Percentiles rank a stretch among this genome's conserved stretches.
phyloP scores from a whole-genome alignment of 2,113 vertebrate genomes.

The Sceloporus undulatus region DNA sequence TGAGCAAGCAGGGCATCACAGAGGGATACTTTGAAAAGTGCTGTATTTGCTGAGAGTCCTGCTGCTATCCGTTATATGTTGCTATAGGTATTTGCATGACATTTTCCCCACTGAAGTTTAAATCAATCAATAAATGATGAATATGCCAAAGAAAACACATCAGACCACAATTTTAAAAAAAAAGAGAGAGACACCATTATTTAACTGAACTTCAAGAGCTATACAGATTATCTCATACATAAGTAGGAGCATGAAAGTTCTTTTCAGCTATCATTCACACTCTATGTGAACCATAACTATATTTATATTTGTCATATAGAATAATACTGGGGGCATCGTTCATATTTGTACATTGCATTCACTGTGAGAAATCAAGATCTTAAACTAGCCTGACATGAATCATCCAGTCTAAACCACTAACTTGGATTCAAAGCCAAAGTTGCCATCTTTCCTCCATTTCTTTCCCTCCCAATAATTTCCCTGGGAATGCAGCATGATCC shows the following conservation, averaged over 20 bases:
- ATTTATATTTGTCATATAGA: background rate
- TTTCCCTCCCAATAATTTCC: background rate
- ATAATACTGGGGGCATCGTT: background rate
- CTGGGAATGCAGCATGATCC: background rate
- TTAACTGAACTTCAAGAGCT: background rate
- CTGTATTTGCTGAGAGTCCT: background rate
- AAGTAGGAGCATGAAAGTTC: slow-evolving; percentile 7
- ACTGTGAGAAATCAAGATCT: background rate
- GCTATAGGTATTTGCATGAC: background rate
- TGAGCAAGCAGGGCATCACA: background rate
- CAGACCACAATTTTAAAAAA: slow-evolving; percentile 3
- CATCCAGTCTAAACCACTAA: background rate
- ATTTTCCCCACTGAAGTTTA: slow-evolving; percentile 5
- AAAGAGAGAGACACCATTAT: background rate
- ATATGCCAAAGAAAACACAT: background rate
- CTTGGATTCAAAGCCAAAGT: background rate
- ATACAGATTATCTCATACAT: slow-evolving; percentile 1
- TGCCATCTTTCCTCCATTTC: background rate
- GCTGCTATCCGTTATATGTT: background rate
- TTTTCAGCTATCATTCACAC: slow-evolving; percentile 5
- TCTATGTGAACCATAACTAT: background rate
- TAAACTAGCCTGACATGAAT: background rate
- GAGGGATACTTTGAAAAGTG: background rate
- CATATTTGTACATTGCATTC: background rate
- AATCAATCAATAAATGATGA: background rate